A percentile compares a stretch with the other conserved stretches of the same genome.
Evolutionary conservation across 2,113 vertebrate species (phyloP).

Genomic region (Syrrhaptes paradoxus): DNA sequence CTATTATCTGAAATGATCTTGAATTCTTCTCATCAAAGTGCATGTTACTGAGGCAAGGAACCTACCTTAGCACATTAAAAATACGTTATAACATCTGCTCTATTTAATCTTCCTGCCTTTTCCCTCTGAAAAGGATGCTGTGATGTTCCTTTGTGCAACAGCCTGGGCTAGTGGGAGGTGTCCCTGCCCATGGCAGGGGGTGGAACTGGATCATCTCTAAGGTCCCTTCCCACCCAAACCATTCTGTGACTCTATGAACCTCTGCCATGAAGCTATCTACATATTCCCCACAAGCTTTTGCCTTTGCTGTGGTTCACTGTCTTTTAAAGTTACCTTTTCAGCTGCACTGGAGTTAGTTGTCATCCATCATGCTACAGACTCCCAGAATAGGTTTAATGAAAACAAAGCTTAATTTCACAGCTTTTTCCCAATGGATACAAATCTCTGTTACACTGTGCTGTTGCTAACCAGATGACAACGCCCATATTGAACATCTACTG

Average conservation of each 20-base stretch:
- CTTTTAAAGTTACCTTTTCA: conserved; percentile 9
- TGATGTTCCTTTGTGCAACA: not conserved
- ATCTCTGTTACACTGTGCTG: not conserved
- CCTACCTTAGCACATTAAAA: conserved; percentile 16
- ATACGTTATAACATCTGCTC: not conserved
- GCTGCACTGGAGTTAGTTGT: not conserved
- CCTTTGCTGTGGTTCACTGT: conserved; percentile 1
- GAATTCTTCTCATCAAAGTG: conserved; percentile 57
- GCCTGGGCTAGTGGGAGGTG: too few species aligned
- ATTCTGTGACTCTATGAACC: not conserved
- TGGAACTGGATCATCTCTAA: too few species aligned
- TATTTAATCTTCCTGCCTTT: conserved; percentile 33
- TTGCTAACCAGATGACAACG: not conserved
- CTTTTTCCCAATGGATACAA: not conserved
- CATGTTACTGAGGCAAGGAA: not conserved
- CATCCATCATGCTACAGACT: not conserved
- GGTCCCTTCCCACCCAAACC: too few species aligned
- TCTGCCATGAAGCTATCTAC: not conserved
- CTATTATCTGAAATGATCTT: conserved; percentile 23
- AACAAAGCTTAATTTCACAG: not conserved
- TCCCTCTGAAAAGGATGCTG: conserved; percentile 5
- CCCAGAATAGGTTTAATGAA: not conserved
- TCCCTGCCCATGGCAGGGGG: too few species aligned
- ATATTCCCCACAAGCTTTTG: not conserved
- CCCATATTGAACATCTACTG: not conserved